phyloP scores from a whole-genome alignment of 2,797 vertebrate species.

The Diplodus sargus region DNA sequence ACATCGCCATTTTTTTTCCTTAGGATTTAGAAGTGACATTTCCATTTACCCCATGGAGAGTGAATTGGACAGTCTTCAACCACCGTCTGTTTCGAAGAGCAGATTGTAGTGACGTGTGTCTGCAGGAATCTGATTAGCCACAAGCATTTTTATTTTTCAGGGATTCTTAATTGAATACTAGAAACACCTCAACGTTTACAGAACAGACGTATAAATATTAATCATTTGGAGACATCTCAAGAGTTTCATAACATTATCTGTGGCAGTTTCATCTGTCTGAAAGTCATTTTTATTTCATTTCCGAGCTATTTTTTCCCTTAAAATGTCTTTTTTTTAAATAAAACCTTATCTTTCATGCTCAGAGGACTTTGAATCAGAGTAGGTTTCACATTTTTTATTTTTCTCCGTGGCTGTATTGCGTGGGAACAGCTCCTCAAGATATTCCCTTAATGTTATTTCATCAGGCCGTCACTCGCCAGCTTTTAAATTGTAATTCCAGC shows the following conservation, averaged over 20 bases:
- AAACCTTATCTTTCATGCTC: conserved; percentile 20
- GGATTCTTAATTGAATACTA: conserved; percentile 29
- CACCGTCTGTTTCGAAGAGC: conserved; percentile 25
- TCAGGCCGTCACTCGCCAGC: conserved; percentile 23
- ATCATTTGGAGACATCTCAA: not conserved
- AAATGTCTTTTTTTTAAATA: not conserved
- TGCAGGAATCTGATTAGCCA: conserved; percentile 5
- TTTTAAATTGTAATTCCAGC: conserved; percentile 49
- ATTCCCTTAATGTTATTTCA: conserved; percentile 44
- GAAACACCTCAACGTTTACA: not conserved
- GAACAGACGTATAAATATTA: not conserved
- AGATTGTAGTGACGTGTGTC: not conserved
- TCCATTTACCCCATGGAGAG: conserved; percentile 43
- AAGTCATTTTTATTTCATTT: not conserved
- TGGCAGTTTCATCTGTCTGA: not conserved
- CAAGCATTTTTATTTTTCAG: not conserved
- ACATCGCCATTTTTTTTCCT: conserved; percentile 4
- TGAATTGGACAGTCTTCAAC: conserved; percentile 26
- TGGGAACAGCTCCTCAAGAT: conserved; percentile 28
- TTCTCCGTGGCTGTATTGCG: conserved; percentile 12
- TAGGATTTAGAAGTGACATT: conserved; percentile 33
- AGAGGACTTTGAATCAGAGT: conserved; percentile 10
- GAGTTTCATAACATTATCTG: not conserved
- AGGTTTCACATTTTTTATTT: conserved; percentile 5
- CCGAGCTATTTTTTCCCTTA: not conserved